Percentiles rank a stretch among this genome's conserved stretches.
These are phyloP conservation scores for Barnardius zonarius DNA, from an alignment of 2,113 vertebrate species.

Conservation along the genomic window DNA sequence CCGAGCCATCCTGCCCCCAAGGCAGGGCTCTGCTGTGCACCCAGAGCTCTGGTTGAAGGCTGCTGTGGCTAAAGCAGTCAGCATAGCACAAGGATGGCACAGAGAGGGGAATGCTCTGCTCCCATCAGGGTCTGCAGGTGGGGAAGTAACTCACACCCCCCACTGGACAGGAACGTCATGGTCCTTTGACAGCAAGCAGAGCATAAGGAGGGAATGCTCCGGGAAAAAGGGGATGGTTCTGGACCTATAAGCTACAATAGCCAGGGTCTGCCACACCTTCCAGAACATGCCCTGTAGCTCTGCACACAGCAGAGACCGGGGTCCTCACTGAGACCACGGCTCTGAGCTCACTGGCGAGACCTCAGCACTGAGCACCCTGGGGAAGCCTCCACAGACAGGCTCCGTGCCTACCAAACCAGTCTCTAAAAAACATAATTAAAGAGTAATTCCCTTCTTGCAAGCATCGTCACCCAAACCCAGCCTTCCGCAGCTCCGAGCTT, in stretches of 20 bases:
- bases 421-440: not conserved
- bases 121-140: not conserved
- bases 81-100: not conserved
- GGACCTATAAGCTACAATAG: not conserved
- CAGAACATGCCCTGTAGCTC: not conserved
- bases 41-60: not conserved
- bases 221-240: not conserved
- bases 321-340: accelerated
- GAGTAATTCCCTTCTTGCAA: not conserved
- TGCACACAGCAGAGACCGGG: not conserved
- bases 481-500: not conserved
- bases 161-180: not conserved
- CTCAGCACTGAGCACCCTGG: accelerated
- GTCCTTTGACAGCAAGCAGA: not conserved
- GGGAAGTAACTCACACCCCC: not conserved
- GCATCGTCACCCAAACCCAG: not conserved
- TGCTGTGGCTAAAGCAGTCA: not conserved
- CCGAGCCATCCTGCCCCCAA: not conserved
- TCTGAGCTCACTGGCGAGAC: accelerated
- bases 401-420: not conserved
- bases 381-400: not conserved
- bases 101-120: not conserved
- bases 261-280: not conserved
- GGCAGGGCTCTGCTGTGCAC: not conserved
- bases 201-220: not conserved